Evolutionary conservation across 2,888 invertebrate species (phyloP).

Genomic region (Seladonia tumulorum): DNA sequence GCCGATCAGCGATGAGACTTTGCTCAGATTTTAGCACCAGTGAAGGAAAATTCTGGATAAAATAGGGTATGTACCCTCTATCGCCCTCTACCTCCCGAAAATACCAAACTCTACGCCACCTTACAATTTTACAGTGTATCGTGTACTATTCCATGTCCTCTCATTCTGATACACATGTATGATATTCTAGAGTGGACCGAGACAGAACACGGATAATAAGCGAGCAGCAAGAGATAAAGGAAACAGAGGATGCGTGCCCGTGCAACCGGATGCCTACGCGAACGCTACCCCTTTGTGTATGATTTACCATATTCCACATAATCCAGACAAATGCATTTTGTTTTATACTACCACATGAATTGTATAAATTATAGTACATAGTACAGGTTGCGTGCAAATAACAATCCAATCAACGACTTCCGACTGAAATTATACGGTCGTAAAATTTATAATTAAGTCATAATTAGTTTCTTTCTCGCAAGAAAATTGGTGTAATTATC

Average conservation of each 20-base stretch:
- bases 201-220: too few species aligned
- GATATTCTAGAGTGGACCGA: not conserved
- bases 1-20: too few species aligned
- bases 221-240: not conserved
- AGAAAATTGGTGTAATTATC: not conserved
- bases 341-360: not conserved
- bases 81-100: too few species aligned
- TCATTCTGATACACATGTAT: not conserved
- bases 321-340: not conserved
- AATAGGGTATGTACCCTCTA: too few species aligned
- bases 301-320: not conserved
- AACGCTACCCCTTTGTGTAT: not conserved
- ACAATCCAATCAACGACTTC: too few species aligned
- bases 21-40: too few species aligned
- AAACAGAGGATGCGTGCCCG: not conserved
- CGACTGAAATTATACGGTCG: too few species aligned
- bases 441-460: too few species aligned
- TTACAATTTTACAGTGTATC: too few species aligned
- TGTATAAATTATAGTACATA: not conserved
- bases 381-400: too few species aligned
- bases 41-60: not conserved
- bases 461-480: not conserved
- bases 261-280: not conserved
- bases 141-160: too few species aligned
- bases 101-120: too few species aligned